Conservation (phyloP, 2,888 invertebrate species). For the Metellina segmentata region DNA sequence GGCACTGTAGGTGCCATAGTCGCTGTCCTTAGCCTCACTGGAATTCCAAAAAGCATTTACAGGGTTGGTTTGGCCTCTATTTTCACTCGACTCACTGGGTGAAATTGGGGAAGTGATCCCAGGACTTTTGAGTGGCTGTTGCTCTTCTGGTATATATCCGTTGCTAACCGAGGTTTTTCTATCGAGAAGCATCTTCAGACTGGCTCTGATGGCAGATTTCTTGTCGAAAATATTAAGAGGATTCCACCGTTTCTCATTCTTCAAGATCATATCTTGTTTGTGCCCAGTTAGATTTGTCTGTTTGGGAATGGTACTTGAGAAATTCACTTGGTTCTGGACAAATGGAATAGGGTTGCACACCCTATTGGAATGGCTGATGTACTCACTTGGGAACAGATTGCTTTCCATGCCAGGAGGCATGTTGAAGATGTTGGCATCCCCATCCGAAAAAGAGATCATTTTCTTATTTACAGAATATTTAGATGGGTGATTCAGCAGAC, state of each 20-base stretch:
- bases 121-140: slow-evolving; percentile 69
- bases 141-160: slow-evolving; percentile 63
- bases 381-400: slow-evolving; percentile 82
- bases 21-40: slow-evolving; percentile 29
- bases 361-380: slow-evolving; percentile 79
- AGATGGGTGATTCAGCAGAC: slow-evolving; percentile 79
- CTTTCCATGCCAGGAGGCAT: slow-evolving; percentile 80
- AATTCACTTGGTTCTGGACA: slow-evolving; percentile 87
- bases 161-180: slow-evolving; percentile 52
- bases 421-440: slow-evolving; percentile 78
- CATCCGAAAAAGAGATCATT: slow-evolving; percentile 67
- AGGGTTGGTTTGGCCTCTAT: slow-evolving; percentile 63
- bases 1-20: slow-evolving; percentile 16
- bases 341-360: slow-evolving; percentile 85
- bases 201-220: slow-evolving; percentile 38
- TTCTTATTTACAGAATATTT: slow-evolving; percentile 56
- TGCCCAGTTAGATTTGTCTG: slow-evolving; percentile 80
- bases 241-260: slow-evolving; percentile 47
- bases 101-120: slow-evolving; percentile 57
- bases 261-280: slow-evolving; percentile 35
- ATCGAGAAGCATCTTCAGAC: slow-evolving; percentile 49
- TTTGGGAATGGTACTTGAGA: slow-evolving; percentile 79
- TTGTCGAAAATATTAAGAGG: slow-evolving; percentile 57
- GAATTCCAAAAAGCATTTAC: slow-evolving; percentile 55
- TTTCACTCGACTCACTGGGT: slow-evolving; percentile 30